Evolutionary conservation across 2,797 vertebrate species (phyloP).

Genomic region (Sebastes diploproa): DNA sequence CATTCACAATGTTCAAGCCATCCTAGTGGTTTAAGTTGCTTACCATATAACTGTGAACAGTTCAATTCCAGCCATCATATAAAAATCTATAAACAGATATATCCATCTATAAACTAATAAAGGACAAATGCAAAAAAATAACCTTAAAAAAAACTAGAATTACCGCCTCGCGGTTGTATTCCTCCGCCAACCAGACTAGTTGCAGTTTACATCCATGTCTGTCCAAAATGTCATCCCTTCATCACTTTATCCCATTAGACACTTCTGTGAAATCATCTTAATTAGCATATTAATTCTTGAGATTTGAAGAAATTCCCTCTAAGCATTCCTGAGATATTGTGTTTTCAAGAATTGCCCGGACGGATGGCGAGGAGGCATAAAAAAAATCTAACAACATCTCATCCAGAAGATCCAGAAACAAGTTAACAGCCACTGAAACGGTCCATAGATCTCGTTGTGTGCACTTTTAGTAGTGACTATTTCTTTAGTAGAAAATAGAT

Average conservation of each 20-base stretch:
- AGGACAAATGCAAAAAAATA: not conserved
- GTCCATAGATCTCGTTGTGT: not conserved
- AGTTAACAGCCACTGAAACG: not conserved
- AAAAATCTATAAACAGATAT: rapidly evolving
- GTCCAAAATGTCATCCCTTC: no score
- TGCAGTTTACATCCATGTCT: no score
- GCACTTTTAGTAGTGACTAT: not conserved
- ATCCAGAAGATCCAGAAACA: not conserved
- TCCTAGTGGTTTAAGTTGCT: not conserved
- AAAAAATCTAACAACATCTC: not conserved
- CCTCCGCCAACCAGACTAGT: no score
- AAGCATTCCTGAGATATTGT: no score
- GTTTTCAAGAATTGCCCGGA: no score
- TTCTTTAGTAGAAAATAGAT: no score
- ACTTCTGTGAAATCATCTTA: no score
- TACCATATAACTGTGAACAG: not conserved
- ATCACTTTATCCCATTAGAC: no score
- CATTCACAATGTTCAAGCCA: not conserved
- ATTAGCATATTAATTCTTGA: no score
- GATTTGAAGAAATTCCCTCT: no score
- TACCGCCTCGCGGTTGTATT: no score
- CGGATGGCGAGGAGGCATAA: no score
- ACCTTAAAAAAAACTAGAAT: not conserved
- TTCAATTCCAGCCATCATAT: not conserved
- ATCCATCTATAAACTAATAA: not conserved